phyloP scores from a whole-genome alignment of 2,113 vertebrate species.

The Strix aluco region DNA sequence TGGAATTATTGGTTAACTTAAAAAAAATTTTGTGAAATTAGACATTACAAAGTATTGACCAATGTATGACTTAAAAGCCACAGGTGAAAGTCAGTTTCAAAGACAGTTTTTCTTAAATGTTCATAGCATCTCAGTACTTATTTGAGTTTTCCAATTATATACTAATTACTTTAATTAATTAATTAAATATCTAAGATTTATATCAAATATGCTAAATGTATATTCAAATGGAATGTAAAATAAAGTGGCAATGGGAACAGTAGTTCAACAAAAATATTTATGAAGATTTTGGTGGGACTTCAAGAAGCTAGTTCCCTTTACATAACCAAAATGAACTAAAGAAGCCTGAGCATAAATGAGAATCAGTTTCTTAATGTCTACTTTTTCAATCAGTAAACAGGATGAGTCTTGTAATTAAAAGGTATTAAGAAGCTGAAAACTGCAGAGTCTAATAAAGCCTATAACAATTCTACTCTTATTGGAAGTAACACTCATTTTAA shows the following conservation, averaged over 20 bases:
- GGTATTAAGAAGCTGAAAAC: background rate
- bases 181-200: background rate
- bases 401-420: background rate
- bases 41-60: background rate
- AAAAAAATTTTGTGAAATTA: background rate
- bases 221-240: background rate
- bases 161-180: background rate
- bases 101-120: background rate
- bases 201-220: background rate
- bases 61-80: background rate
- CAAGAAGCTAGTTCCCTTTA: background rate
- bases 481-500: background rate
- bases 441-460: background rate
- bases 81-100: background rate
- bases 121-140: background rate
- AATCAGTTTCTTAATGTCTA: background rate
- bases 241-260: background rate
- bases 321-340: background rate
- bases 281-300: background rate
- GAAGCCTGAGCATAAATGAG: background rate
- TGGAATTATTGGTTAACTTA: background rate
- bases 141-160: background rate
- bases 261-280: background rate
- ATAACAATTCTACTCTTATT: background rate
- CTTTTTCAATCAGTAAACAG: background rate